These are phyloP conservation scores for Monoplex corrugatus DNA, from an alignment of 2,888 invertebrate genomes.

Conservation along the genomic window DNA sequence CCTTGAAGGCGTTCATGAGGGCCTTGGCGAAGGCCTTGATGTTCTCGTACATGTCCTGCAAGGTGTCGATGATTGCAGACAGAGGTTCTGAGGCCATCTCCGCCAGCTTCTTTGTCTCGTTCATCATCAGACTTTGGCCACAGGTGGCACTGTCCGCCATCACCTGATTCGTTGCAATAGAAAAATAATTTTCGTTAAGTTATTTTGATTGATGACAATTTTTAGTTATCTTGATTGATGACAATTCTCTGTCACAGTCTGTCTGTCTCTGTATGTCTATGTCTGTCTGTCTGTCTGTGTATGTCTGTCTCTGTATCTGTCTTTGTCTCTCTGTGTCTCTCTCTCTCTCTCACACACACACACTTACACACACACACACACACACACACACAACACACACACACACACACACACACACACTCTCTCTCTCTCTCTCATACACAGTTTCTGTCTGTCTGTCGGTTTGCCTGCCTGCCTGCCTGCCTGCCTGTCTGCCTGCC, in stretches of 20 bases:
- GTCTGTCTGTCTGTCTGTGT: neutral
- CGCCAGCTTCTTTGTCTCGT: conserved; percentile 73
- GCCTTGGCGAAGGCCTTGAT: conserved; percentile 63
- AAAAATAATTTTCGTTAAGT: too few relatives aligned
- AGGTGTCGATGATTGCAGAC: conserved; percentile 63
- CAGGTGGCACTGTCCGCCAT: conserved; percentile 76
- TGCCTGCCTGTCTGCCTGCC: neutral
- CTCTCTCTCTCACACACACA: neutral
- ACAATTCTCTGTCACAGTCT: too few relatives aligned
- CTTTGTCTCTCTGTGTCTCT: neutral
- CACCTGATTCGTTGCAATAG: too few relatives aligned
- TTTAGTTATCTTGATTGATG: too few relatives aligned
- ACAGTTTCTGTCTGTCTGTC: neutral
- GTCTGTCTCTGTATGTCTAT: neutral
- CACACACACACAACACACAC: neutral
- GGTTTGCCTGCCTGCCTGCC: neutral
- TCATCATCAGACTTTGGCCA: conserved; percentile 75
- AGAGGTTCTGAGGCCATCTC: conserved; percentile 70
- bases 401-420: too few relatives aligned
- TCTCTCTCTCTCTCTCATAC: too few relatives aligned
- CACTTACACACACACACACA: conserved; percentile 16
- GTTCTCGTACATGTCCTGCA: conserved; percentile 62
- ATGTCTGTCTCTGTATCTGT: neutral
- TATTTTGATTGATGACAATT: too few relatives aligned
- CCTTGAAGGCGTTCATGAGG: conserved; percentile 65